A percentile compares a stretch with the other conserved stretches of the same genome.
Evolutionary conservation across 2,797 vertebrate genomes (phyloP).

Genomic region (Esox lucius): DNA sequence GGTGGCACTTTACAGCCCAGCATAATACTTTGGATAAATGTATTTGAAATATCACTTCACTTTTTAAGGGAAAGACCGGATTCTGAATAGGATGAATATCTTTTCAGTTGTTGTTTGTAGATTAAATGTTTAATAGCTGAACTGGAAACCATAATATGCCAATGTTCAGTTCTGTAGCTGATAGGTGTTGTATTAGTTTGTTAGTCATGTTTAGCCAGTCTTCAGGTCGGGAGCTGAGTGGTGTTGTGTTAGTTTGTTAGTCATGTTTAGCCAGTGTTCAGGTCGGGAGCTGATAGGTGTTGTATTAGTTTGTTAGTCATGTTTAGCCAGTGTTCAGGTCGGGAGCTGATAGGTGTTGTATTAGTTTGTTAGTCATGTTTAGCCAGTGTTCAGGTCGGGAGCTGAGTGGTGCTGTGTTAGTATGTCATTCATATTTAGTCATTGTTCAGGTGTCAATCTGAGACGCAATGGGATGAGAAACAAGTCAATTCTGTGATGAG

Average conservation of each 20-base stretch:
- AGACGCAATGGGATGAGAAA: not conserved
- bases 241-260: conserved; percentile 26
- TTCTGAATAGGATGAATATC: not conserved
- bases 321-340: not conserved
- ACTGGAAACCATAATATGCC: no score
- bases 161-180: not conserved
- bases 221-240: conserved; percentile 8
- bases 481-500: not conserved
- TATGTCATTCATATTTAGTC: not conserved
- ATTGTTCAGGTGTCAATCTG: conserved; percentile 5
- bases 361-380: not conserved
- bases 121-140: no score
- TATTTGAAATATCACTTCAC: not conserved
- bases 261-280: conserved; percentile 1
- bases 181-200: not conserved
- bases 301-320: not conserved
- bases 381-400: not conserved
- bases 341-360: not conserved
- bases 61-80: not conserved
- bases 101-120: not conserved
- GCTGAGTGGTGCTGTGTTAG: conserved; percentile 29
- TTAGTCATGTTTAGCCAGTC: not conserved
- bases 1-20: no score
- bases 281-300: not conserved
- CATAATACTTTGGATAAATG: not conserved